phyloP scores from a whole-genome alignment of 2,888 invertebrate genomes.

The Lycophotia porphyrea region DNA sequence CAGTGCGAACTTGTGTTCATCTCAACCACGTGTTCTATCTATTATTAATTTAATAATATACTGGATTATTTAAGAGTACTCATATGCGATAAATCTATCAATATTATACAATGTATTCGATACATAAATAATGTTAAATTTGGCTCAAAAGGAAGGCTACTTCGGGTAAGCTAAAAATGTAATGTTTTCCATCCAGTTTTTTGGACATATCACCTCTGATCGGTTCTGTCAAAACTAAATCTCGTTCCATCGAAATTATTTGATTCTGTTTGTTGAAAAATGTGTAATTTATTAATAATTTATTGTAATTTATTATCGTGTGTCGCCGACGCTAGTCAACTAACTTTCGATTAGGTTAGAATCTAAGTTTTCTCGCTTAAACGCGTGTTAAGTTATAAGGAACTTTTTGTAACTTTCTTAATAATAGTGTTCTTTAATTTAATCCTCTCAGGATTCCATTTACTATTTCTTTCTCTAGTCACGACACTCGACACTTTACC shows the following conservation, averaged over 20 bases:
- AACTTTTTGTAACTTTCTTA: slow-evolving; percentile 72
- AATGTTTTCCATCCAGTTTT: slow-evolving; percentile 62
- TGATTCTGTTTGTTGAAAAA: slow-evolving; percentile 60
- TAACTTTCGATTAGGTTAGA: slow-evolving; percentile 83
- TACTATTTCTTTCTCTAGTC: slow-evolving; percentile 83
- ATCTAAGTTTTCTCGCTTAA: slow-evolving; percentile 77
- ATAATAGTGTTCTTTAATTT: slow-evolving; percentile 78
- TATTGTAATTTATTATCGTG: slow-evolving; percentile 78
- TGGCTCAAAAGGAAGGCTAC: slow-evolving; percentile 60
- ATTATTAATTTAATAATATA: slow-evolving; percentile 41
- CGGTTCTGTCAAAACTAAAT: slow-evolving; percentile 62
- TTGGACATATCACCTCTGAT: slow-evolving; percentile 62
- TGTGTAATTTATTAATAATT: slow-evolving; percentile 78
- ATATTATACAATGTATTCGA: slow-evolving; percentile 58
- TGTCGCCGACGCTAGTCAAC: slow-evolving; percentile 86
- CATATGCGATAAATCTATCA: slow-evolving; percentile 54
- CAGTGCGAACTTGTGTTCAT: not conserved
- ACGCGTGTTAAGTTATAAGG: slow-evolving; percentile 73
- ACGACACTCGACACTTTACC: slow-evolving; percentile 76
- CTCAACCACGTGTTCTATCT: slow-evolving; percentile 9
- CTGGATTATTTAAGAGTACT: slow-evolving; percentile 56
- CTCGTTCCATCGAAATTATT: slow-evolving; percentile 48
- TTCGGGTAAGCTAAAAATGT: slow-evolving; percentile 62
- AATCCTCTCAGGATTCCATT: slow-evolving; percentile 74
- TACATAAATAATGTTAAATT: slow-evolving; percentile 59